Evolutionary conservation across 2,797 vertebrate genomes (phyloP).

Genomic region (Manis javanica): DNA sequence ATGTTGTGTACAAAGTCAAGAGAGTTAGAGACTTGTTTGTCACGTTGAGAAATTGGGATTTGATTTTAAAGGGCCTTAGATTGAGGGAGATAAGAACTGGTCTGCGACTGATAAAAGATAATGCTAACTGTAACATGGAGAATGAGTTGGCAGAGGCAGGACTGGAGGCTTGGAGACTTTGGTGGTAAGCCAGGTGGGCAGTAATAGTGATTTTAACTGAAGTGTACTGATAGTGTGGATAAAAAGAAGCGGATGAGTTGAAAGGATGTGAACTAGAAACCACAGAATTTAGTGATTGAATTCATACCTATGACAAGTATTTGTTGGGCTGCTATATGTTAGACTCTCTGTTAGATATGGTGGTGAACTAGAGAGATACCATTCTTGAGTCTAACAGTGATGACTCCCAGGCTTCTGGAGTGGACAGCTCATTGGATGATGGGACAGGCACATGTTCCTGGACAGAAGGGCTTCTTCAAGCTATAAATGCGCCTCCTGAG

Average conservation of each 20-base stretch:
- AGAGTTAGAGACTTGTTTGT: no score
- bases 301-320: not conserved
- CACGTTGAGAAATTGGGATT: no score
- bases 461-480: no score
- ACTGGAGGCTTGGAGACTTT: not conserved
- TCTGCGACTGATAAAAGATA: not conserved
- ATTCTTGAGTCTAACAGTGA: no score
- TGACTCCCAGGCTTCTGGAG: no score
- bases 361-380: not conserved
- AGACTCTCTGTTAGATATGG: not conserved
- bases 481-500: no score
- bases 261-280: not conserved
- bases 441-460: no score
- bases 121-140: not conserved
- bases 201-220: not conserved
- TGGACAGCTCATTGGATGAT: no score
- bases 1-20: no score
- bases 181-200: not conserved
- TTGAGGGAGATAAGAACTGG: not conserved
- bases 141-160: not conserved
- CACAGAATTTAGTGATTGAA: not conserved
- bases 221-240: not conserved
- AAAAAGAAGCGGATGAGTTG: not conserved
- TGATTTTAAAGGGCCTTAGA: not conserved
- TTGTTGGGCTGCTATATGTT: not conserved